Percentiles rank a stretch among this genome's conserved stretches.
These are phyloP conservation scores for Gymnarchus niloticus DNA, from an alignment of 2,113 vertebrate species.

Conservation along the genomic window DNA sequence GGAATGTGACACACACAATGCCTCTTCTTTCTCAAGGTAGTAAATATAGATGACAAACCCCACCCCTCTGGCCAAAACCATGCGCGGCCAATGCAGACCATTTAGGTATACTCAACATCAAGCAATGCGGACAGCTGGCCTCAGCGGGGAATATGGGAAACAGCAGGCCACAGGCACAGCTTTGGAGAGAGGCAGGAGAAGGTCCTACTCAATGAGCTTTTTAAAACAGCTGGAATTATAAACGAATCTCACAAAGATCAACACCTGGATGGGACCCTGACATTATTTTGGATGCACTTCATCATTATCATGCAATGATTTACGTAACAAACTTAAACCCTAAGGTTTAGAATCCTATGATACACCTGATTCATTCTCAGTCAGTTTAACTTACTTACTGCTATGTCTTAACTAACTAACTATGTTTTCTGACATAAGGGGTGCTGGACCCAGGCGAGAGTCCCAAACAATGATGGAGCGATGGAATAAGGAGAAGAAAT, in stretches of 20 bases:
- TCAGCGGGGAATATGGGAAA: constrained; percentile 24
- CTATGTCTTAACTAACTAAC: neutral
- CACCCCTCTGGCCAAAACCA: neutral
- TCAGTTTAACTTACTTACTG: neutral
- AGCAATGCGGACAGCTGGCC: constrained; percentile 28
- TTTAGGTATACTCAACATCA: constrained; percentile 41
- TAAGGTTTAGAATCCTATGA: neutral
- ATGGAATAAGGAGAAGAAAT: too few species aligned
- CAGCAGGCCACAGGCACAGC: constrained; percentile 5
- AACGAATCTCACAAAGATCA: neutral
- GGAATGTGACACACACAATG: constrained; percentile 55
- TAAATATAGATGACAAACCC: constrained; percentile 63
- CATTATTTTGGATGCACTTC: neutral
- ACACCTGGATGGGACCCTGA: too few species aligned
- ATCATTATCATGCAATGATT: neutral
- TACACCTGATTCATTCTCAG: neutral
- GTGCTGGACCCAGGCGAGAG: neutral
- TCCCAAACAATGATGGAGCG: too few species aligned
- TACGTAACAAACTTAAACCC: neutral
- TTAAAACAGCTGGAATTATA: neutral
- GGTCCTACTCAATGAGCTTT: neutral
- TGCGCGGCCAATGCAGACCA: constrained; percentile 30
- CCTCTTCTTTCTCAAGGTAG: constrained; percentile 52
- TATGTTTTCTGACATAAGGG: neutral
- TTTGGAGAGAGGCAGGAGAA: neutral